These are phyloP conservation scores for Hydrolagus colliei DNA, from an alignment of 2,797 vertebrate genomes.

Conservation along the genomic window DNA sequence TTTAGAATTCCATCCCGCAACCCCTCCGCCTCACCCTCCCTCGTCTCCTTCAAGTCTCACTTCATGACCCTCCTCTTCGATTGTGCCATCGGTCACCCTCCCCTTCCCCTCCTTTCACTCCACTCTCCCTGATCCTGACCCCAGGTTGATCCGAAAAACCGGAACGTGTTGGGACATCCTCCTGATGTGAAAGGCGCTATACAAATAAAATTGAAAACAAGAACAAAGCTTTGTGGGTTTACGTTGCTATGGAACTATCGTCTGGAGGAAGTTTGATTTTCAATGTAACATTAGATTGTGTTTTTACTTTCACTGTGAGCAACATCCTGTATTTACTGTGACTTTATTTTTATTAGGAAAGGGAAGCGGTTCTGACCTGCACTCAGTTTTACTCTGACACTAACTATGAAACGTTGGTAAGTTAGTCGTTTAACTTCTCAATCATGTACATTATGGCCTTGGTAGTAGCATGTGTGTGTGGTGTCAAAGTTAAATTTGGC, in stretches of 20 bases:
- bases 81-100: too few relatives aligned
- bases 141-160: too few relatives aligned
- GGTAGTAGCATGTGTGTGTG: not conserved
- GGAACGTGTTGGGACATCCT: too few relatives aligned
- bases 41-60: too few relatives aligned
- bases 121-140: too few relatives aligned
- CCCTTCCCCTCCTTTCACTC: too few relatives aligned
- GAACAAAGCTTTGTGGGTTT: not conserved
- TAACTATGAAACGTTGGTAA: slow-evolving; percentile 73
- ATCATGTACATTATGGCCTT: too few relatives aligned
- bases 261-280: not conserved
- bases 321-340: not conserved
- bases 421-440: slow-evolving; percentile 37
- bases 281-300: not conserved
- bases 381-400: slow-evolving; percentile 76
- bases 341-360: slow-evolving; percentile 51
- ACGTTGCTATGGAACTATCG: not conserved
- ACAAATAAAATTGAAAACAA: too few relatives aligned
- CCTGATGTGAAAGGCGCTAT: too few relatives aligned
- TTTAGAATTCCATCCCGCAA: too few relatives aligned
- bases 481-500: not conserved
- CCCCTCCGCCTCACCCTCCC: too few relatives aligned
- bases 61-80: too few relatives aligned
- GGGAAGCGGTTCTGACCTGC: slow-evolving; percentile 70
- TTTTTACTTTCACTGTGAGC: not conserved